Evolutionary conservation across 2,888 invertebrate species (phyloP), one percentile per base, ranked within the genome.

Genomic region (Drosophila austrosaltans): DNA sequence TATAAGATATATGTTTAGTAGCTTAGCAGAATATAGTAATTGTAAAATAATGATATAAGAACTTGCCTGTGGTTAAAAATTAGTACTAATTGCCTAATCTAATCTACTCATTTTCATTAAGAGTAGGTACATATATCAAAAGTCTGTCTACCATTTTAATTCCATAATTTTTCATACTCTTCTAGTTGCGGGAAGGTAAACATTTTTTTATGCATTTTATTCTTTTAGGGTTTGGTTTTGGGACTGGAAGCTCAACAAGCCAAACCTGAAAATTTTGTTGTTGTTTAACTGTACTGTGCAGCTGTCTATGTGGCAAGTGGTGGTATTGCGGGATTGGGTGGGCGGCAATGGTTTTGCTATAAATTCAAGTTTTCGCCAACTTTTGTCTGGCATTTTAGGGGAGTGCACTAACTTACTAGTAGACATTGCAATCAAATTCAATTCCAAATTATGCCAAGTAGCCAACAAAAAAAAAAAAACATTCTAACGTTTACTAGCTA

Each of bases 371-470:
- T 53, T 53, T 32, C 4, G 59, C 59, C 63, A 53, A 63, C 22
- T 44, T 62, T 54, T 40, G 28, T 8, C 56, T 62, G 25, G 39
- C 25, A 63, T 64, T 48, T 67, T 58, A 36, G 7, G 63, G 68
- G 53, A 58, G 63, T 75, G 53, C 56, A 53, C n/a, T 20, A 1
- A 8, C 8, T 36, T 39, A 25, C 39, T 42, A 28, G 72, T 42
- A 28, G 72, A 77, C 61, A 61, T 76, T 63, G 66, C 66, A 44
- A 64, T 61, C 72, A 58, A 59, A 59, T 63, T 66, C 66, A 75
- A 66, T 75, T 72, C 77, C 66, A 76, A 74, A 75, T 75, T 73
- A 75, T 75, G 63, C 60, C 75, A 53, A 66, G 72, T 44, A 32
- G 54, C 56, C 54, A 20, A 48, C 44, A 70, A 71, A 8, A 7